Evolutionary conservation across 2,888 invertebrate species (phyloP).

Genomic region (Nycteola revayana): DNA sequence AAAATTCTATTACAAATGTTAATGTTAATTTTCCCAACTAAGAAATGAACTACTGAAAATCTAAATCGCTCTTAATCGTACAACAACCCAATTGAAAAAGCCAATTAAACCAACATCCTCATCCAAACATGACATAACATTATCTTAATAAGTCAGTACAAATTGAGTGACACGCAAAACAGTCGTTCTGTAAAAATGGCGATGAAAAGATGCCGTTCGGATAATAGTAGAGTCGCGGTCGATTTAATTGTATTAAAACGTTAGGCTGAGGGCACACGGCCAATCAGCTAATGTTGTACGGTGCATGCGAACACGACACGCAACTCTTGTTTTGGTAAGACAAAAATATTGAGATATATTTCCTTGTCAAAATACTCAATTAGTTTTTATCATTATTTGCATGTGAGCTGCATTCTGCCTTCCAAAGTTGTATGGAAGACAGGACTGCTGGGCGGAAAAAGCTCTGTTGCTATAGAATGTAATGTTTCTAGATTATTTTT

Average conservation of each 20-base stretch:
- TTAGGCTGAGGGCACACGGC: conserved; percentile 65
- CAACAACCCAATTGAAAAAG: conserved; percentile 15
- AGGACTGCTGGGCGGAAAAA: no score
- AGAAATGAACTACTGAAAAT: no score
- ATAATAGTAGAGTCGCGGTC: conserved; percentile 68
- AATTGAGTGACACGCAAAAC: conserved; percentile 64
- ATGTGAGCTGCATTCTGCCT: no score
- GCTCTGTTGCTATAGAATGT: no score
- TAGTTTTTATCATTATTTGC: no score
- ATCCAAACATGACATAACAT: conserved; percentile 38
- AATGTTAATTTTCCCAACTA: no score
- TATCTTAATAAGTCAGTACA: conserved; percentile 61
- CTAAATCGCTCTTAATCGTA: no score
- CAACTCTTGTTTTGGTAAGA: conserved; percentile 48
- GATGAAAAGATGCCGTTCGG: conserved; percentile 69
- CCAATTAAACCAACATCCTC: conserved; percentile 26
- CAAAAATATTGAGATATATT: conserved; percentile 22
- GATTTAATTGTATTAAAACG: conserved; percentile 81
- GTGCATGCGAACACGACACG: conserved; percentile 73
- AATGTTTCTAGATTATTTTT: no score
- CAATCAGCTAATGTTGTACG: conserved; percentile 75
- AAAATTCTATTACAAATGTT: no score
- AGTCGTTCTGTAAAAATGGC: conserved; percentile 71
- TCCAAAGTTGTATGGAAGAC: no score
- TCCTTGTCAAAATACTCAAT: not conserved